Conservation (phyloP, 2,113 vertebrate species). For the Dromaius novaehollandiae region DNA sequence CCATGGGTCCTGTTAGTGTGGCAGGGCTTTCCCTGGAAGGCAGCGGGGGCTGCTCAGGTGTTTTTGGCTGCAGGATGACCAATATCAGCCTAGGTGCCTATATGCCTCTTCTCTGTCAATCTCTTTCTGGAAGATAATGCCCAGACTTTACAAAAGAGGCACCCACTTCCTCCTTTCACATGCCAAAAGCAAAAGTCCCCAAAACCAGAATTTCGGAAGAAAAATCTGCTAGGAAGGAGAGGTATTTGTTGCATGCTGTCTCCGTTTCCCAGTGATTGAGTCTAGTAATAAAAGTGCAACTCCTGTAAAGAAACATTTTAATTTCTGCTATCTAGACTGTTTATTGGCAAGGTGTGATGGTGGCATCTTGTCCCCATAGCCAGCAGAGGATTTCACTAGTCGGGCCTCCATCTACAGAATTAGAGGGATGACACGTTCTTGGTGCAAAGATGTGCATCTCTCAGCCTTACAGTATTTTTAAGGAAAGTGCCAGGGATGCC, state of each 20-base stretch:
- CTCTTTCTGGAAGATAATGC: background rate
- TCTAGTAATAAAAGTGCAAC: background rate
- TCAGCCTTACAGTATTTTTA: background rate
- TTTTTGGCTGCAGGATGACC: background rate
- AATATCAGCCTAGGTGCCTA: background rate
- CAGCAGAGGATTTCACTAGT: background rate
- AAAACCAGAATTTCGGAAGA: background rate
- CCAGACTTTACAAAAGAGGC: accelerated
- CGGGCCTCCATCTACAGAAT: background rate
- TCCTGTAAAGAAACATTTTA: background rate
- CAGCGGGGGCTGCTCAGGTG: accelerated
- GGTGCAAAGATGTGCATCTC: background rate
- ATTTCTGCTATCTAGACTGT: background rate
- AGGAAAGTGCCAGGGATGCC: background rate
- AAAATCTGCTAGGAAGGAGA: background rate
- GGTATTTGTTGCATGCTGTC: background rate
- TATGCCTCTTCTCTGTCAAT: background rate
- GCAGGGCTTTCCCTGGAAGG: too few relatives aligned
- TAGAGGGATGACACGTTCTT: background rate
- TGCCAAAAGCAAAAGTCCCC: background rate
- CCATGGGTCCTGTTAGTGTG: background rate
- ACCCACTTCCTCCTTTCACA: background rate
- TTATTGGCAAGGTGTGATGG: background rate
- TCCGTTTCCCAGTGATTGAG: background rate
- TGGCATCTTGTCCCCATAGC: background rate